Percentiles rank a stretch among this genome's conserved stretches.
Conservation (phyloP, 2,888 invertebrate genomes). For the Brachylomia viminalis region DNA sequence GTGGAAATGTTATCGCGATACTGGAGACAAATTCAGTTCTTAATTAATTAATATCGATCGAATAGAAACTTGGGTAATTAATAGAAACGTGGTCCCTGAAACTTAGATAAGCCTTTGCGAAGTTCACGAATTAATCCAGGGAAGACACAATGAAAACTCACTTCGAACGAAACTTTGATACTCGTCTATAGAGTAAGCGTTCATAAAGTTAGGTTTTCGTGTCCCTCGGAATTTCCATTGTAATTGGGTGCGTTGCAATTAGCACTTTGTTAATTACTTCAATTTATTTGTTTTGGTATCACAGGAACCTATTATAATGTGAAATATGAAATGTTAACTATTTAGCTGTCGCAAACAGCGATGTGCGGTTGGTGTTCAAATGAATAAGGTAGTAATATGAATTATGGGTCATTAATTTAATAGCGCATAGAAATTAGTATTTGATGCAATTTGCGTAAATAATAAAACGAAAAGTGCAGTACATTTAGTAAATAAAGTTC, state of each 20-base stretch:
- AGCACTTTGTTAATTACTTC: constrained; percentile 42
- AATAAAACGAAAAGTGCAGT: neutral
- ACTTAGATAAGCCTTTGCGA: constrained; percentile 87
- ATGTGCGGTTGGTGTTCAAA: constrained; percentile 4
- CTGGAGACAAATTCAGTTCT: constrained; percentile 72
- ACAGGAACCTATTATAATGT: constrained; percentile 11
- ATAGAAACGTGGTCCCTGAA: constrained; percentile 86
- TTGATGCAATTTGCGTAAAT: neutral
- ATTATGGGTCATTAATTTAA: neutral
- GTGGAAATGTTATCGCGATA: constrained; percentile 52
- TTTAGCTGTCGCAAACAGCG: constrained; percentile 7
- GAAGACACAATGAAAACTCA: constrained; percentile 84
- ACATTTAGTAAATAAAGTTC: neutral
- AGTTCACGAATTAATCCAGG: constrained; percentile 87
- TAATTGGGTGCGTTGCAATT: constrained; percentile 58
- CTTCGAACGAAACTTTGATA: constrained; percentile 73
- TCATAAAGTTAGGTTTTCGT: constrained; percentile 70
- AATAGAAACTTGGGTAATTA: constrained; percentile 85
- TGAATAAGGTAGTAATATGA: constrained; percentile 15
- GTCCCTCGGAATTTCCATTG: constrained; percentile 50
- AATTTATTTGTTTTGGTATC: constrained; percentile 46
- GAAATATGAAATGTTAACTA: constrained; percentile 42
- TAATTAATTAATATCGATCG: constrained; percentile 87
- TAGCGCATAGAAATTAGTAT: neutral
- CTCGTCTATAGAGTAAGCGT: constrained; percentile 71